A percentile compares a stretch with the other conserved stretches of the same genome.
Evolutionary conservation across 2,113 vertebrate species (phyloP).

Genomic region (Antechinus flavipes): DNA sequence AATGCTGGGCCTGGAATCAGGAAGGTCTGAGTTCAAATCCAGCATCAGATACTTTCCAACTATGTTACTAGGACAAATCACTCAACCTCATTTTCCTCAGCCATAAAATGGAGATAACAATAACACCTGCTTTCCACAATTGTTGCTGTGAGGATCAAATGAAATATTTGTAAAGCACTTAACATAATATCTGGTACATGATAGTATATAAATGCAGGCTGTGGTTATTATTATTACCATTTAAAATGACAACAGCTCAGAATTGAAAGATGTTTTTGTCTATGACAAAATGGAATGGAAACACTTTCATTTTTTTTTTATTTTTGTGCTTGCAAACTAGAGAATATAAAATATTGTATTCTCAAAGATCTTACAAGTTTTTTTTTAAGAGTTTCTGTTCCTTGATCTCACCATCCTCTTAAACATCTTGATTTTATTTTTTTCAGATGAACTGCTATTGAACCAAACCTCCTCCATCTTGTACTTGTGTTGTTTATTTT

Average conservation of each 20-base stretch:
- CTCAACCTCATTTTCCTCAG: neutral
- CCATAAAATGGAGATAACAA: neutral
- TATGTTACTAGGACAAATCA: neutral
- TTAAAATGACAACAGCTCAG: neutral
- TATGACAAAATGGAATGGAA: neutral
- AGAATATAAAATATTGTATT: neutral
- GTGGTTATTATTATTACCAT: neutral
- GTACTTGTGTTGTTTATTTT: neutral
- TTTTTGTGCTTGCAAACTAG: neutral
- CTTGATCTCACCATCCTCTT: neutral
- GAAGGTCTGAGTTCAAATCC: neutral
- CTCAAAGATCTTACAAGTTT: neutral
- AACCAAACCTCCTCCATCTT: neutral
- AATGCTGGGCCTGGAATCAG: neutral
- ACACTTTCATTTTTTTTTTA: neutral
- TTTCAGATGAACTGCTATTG: neutral
- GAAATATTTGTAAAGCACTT: neutral
- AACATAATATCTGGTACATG: neutral
- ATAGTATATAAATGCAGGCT: neutral
- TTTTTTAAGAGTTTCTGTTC: neutral
- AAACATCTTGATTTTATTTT: neutral
- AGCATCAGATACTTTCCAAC: neutral
- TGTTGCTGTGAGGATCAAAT: neutral
- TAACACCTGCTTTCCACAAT: neutral
- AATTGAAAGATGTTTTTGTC: neutral